Base-by-base conservation (phyloP, 2,113 vertebrate genomes). In the Notarius lentiginosus region DNA sequence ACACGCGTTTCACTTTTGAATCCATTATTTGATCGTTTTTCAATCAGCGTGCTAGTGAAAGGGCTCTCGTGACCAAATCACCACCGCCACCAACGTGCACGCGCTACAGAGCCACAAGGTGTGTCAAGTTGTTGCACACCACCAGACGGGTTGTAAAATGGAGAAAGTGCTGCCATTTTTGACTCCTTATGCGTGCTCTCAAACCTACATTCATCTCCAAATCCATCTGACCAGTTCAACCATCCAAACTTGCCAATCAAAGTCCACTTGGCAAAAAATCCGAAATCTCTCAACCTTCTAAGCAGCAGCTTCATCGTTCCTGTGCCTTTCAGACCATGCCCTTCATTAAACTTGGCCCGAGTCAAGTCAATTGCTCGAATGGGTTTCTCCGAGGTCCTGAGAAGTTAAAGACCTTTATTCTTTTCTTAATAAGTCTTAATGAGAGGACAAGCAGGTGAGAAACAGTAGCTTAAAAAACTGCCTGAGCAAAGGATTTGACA, bases 401-500 rank as follows among this genome's bases (percentile, higher is more conserved):
- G 63, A 58, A 75, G 56, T 9, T 56, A 85, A 70, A 49, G 84
- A 75, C 85, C 79, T 73, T 73, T 60, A 61, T 86, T 49, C 61
- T 79, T 55, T 24, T 56, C 34, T 68, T 68, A 86, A 60, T 30
- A 60, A 61, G 55, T 30, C 34, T 51, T 72, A 82, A 86, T 61
- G 65, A 86, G 17, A 82, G 17, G 56, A 82, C 56, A 82, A 61
- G 49, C 22, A 68, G n/a, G 11, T 12, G 58, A 41, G 60, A 27
- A 34, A 53, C 17, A 24, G 18, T 55, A 24, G 65, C 82, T 70
- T 53, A 20, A 47, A 47, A 41, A 41, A 41, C 2, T 20, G 30
- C 14, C 47, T 66, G 49, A 80, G 75, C 20, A 14, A 53, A 82
- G 22, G n/a, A 75, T 30, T 15, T 63, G 34, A 73, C 66, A 65